Base-by-base conservation (phyloP, 2,888 invertebrate species). In the Aphidius colemani region DNA sequence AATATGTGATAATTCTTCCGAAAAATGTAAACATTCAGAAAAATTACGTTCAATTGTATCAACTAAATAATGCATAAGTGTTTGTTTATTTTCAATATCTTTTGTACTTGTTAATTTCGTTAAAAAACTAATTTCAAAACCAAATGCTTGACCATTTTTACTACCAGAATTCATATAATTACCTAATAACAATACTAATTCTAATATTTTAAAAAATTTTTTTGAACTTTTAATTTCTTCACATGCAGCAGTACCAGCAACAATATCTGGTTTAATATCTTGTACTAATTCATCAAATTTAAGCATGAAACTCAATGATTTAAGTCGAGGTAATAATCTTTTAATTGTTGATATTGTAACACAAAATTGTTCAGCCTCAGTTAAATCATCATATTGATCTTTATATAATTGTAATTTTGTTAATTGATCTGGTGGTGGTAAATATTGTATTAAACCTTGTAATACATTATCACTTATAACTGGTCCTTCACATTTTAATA, bases 141-240 rank as follows among this genome's bases (percentile, higher is more conserved):
- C 99, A 75, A 94, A 93, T 0, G 97, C 95, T 70, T 93, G 94
- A 1, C 93, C 96, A 78, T 97, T 96, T 75, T 91, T 91, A 7
- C 96, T 94, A 0, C 97, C 97, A 0, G 95, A 90, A 82, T 98
- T 98, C 94, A 99, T 95, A 77, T 94, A 96, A 83, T 99, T 99
- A 5, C 98, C 98, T 30, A 98, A 85, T 9, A 97, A 82, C 0
- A 99, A 85, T 66, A 98, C 88, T 0, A 98, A 84, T 81, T 98
- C 95, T 10, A 99, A 83, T 58, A 99, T 90, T 79, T 90, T 91
- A 1, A 93, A 91, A 82, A 99, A 96, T 77, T 96, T 97, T 69
- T 88, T 88, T 75, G 96, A 96, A 41, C 88, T 88, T 72, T 91
- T 93, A 3, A 96, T 90, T 83, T 98, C 96, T 75, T 98, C 95